Conservation (phyloP, 2,113 vertebrate genomes). For the Butastur rufipennis region DNA sequence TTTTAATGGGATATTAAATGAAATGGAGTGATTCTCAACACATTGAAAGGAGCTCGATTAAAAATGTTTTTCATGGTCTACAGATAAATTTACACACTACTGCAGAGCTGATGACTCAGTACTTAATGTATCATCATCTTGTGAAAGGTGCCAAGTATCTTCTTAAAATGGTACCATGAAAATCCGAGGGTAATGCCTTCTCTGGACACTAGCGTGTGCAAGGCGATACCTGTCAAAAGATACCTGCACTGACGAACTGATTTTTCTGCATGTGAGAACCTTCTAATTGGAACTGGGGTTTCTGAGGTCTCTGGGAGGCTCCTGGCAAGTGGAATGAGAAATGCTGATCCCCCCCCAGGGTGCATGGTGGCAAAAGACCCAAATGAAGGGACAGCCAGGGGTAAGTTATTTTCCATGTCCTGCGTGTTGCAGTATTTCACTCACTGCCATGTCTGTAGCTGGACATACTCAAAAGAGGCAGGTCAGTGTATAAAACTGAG, state of each 20-base stretch:
- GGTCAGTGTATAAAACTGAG: background rate
- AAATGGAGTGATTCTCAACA: background rate
- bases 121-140: rapidly evolving
- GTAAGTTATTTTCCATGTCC: background rate
- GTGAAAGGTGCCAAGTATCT: background rate
- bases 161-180: background rate
- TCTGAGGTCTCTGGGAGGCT: background rate
- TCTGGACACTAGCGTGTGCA: background rate
- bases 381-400: background rate
- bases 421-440: background rate
- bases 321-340: background rate
- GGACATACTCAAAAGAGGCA: background rate
- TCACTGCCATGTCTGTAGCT: background rate
- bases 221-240: background rate
- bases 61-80: background rate
- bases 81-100: background rate
- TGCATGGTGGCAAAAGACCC: background rate
- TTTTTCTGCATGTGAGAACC: background rate
- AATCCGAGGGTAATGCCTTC: background rate
- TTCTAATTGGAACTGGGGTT: background rate
- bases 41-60: background rate
- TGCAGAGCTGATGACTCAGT: background rate
- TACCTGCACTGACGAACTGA: background rate
- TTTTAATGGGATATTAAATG: background rate
- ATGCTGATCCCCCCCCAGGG: background rate